Evolutionary conservation across 2,888 invertebrate species (phyloP), one percentile per base, ranked within the genome.

Genomic region (Frankliniella fusca): DNA sequence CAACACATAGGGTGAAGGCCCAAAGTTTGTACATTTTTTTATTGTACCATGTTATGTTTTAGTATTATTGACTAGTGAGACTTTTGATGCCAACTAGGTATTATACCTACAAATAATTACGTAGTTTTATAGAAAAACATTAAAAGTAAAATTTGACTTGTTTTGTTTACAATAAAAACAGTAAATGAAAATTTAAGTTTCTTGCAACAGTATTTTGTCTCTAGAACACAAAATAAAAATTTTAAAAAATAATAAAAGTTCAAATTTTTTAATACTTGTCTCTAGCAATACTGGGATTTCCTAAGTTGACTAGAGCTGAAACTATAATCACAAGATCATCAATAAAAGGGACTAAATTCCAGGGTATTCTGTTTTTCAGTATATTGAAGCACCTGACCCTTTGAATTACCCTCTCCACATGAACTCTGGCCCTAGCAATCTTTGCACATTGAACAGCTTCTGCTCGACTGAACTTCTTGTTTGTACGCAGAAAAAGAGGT

Each of bases 391-490:
- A 82, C 18, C 48, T 28, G 48, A 82, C 48, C 18, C 81, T 70
- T 76, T 82, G 82, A 70, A 81, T 82, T 10, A 54, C 81, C 0
- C 82, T n/a, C 49, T 82, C 82, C 48, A 81, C 54, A 81, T 82
- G 80, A 20, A 81, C 81, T 82, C 82, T 49, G 15, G 82, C 82
- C 49, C 81, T 15, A 20, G 81, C 81, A 28, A 82, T 81, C 18
- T 70, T 49, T 0, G 65, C 65, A 65, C 65, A 65, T 1, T 8
- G n/a, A 18, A 65, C 65, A 65, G 65, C 65, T n/a, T 65, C 65
- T 65, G 9, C n/a, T n/a, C 65, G 1, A n/a, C 10, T 8, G 65
- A 65, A 65, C 9, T 65, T 18, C n/a, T n/a, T 65, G 9, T 8
- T 65, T n/a, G 5, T 18, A 1, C n/a, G 18, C 3, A 65, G 20